Percentiles rank a stretch among this genome's conserved stretches.
phyloP scores from a whole-genome alignment of 1,140 invertebrate genomes.

The Drosophila asahinai region DNA sequence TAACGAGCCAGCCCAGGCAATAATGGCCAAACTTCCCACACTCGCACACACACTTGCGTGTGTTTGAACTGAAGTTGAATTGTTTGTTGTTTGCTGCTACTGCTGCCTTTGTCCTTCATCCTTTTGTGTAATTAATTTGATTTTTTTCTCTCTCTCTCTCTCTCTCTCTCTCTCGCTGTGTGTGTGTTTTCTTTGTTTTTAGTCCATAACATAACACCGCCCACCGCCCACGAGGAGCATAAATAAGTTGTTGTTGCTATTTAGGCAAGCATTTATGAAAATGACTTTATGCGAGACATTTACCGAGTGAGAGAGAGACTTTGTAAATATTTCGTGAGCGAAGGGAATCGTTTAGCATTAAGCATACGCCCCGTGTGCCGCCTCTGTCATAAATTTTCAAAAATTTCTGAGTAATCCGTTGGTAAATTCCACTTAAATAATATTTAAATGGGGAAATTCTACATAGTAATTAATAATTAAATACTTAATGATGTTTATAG shows the following conservation, averaged over 20 bases:
- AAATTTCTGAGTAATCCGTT: background rate
- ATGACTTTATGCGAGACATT: constrained; percentile 61
- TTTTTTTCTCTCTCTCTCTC: constrained; percentile 34
- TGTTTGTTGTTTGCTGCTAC: constrained; percentile 44
- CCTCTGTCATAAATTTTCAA: background rate
- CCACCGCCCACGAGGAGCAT: constrained; percentile 10
- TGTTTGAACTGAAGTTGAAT: constrained; percentile 44
- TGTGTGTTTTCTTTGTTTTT: constrained; percentile 10
- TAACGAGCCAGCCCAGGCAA: constrained; percentile 80
- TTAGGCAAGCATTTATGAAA: constrained; percentile 53
- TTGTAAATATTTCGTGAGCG: constrained; percentile 36
- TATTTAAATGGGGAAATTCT: too few relatives aligned
- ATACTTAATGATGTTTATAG: too few relatives aligned
- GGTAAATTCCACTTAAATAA: too few relatives aligned
- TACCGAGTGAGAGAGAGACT: constrained; percentile 6
- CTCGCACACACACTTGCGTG: constrained; percentile 1
- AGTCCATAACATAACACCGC: constrained; percentile 3
- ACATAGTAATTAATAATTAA: too few relatives aligned
- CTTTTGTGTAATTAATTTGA: constrained; percentile 80
- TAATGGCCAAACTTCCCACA: constrained; percentile 67
- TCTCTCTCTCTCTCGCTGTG: too few relatives aligned
- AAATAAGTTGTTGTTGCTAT: constrained; percentile 50
- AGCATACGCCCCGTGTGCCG: constrained; percentile 14
- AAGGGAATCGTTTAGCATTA: constrained; percentile 27
- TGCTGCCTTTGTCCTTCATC: constrained; percentile 52